Conservation (phyloP, 2,888 invertebrate species). For the Euzetes globulus region DNA sequence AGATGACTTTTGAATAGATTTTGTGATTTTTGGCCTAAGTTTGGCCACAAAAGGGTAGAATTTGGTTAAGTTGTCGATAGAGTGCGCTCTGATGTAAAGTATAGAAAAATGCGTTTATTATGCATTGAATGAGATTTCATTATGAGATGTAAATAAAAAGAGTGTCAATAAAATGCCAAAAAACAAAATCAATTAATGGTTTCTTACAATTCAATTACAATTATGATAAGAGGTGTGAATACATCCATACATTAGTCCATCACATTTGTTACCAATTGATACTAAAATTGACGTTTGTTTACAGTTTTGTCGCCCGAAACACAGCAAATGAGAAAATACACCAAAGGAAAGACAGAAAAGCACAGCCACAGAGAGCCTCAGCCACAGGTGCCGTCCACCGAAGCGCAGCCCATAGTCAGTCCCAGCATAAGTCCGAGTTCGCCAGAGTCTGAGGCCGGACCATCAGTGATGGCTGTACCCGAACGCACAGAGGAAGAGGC, state of each 20-base stretch:
- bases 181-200: no score
- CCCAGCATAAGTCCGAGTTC: constrained; percentile 41
- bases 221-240: no score
- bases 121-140: no score
- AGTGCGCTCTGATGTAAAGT: no score
- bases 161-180: no score
- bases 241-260: not conserved
- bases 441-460: constrained; percentile 37
- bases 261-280: not conserved
- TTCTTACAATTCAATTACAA: no score
- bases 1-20: no score
- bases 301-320: not conserved
- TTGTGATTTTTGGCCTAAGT: no score
- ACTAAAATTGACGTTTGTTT: not conserved
- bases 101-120: no score
- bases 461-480: constrained; percentile 7
- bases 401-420: constrained; percentile 33
- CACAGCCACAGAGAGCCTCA: constrained; percentile 7
- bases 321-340: constrained; percentile 19
- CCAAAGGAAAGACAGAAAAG: constrained; percentile 20
- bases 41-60: no score
- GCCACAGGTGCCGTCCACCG: constrained; percentile 13
- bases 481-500: constrained; percentile 15
- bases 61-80: no score
- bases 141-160: no score